Base-by-base conservation (phyloP, 2,888 invertebrate species). In the Drosophila anomalata region DNA sequence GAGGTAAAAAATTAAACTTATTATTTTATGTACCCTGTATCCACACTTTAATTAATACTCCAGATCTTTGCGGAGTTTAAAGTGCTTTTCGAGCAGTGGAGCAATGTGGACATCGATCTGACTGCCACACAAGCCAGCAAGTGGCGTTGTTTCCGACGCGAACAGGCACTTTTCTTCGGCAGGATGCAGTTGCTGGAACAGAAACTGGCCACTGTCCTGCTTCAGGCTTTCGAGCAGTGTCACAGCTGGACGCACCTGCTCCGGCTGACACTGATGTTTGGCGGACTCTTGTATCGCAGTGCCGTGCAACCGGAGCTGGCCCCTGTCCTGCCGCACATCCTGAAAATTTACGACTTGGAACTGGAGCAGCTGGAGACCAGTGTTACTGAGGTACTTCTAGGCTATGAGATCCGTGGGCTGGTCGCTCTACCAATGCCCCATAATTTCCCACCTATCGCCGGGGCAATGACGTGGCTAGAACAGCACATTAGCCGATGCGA, bases 401-500 rank as follows among this genome's bases (percentile, higher is more conserved):
- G 75, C 53, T 86, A 81, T 75, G 89, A 89, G 63, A 78, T 71
- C 31, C 73, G 77, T 14, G 86, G 83, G 41, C 59, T 81, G 20
- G 39, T 77, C 8, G 74, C 71, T 0, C 36, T 90, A 22, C 83
- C 89, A 0, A 42, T 77, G 29, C 87, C 91, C 41, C 75, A 76
- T 29, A 95, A 90, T 95, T 97, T 47, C 94, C 95, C 60, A 93
- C 84, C 89, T 17, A 76, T 96, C 1, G 94, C 96, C 20, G 96
- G 97, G 0, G 92, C 94, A 62, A 90, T 97, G 44, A 94, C 95
- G 91, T 96, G 96, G 95, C 90, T 97, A 3, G 91, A 94, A 82
- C 96, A 97, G 90, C 90, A 96, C 54, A 93, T 93, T 56, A 91
- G 92, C 50, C 92, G 95, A 51, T 89, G 88, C 57, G 85, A 87